A percentile compares a stretch with the other conserved stretches of the same genome.
Conservation (phyloP, 2,888 invertebrate genomes). For the Mactromeris polynyma region DNA sequence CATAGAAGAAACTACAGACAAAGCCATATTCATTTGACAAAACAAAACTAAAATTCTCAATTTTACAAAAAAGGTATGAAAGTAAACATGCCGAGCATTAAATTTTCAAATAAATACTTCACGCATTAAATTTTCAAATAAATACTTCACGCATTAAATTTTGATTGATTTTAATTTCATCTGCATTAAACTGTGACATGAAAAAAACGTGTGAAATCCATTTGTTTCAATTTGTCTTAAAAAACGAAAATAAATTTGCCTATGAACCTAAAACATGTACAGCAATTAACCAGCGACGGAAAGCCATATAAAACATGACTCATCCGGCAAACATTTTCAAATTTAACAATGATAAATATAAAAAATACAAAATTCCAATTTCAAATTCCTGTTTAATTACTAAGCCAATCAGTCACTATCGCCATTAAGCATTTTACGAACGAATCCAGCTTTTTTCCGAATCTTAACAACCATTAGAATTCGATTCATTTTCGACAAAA, state of each 20-base stretch:
- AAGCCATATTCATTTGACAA: too few species aligned
- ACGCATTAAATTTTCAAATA: not conserved
- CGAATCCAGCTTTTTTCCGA: not conserved
- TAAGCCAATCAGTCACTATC: constrained; percentile 26
- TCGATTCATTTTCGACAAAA: constrained; percentile 42
- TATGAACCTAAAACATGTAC: not conserved
- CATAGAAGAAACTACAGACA: too few species aligned
- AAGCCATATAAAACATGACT: not conserved
- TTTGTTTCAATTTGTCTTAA: not conserved
- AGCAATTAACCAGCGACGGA: not conserved
- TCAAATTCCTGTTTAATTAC: constrained; percentile 33
- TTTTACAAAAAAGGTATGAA: not conserved
- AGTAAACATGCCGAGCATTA: not conserved
- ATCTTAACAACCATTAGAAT: constrained; percentile 28
- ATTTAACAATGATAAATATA: constrained; percentile 19
- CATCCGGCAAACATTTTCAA: constrained; percentile 5
- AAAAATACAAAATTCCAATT: not conserved
- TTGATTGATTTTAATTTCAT: constrained; percentile 10
- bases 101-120: not conserved
- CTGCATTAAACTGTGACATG: not conserved
- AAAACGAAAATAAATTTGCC: not conserved
- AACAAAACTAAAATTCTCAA: too few species aligned
- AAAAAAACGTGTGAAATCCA: not conserved
- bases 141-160: not conserved
- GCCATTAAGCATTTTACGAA: constrained; percentile 27